These are phyloP conservation scores for Scaptomyza parva DNA, from an alignment of 2,888 invertebrate genomes.

Conservation along the genomic window DNA sequence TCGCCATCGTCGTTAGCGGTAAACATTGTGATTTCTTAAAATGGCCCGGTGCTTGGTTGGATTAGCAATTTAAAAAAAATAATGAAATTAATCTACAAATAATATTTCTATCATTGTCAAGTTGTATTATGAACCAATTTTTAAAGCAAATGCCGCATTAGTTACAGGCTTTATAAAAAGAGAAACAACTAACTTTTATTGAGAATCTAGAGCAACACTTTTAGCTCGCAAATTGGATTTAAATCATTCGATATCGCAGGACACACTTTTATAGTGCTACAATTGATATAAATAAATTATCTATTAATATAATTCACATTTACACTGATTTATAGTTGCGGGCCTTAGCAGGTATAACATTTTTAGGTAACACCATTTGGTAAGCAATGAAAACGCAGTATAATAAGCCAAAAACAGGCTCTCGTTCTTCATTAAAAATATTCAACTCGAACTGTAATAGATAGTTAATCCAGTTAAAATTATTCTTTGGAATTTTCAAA, in stretches of 20 bases:
- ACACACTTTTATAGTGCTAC: constrained; percentile 35
- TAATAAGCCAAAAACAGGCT: too few relatives aligned
- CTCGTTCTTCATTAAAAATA: too few relatives aligned
- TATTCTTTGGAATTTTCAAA: too few relatives aligned
- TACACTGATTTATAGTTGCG: neutral
- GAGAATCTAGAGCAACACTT: constrained; percentile 1
- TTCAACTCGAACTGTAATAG: too few relatives aligned
- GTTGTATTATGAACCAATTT: constrained; percentile 44
- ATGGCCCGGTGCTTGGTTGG: constrained; percentile 46
- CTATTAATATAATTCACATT: constrained; percentile 1
- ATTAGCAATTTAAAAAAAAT: constrained; percentile 43
- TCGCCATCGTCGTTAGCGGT: constrained; percentile 28
- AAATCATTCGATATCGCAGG: constrained; percentile 29
- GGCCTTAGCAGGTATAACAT: too few relatives aligned
- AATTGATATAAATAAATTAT: constrained; percentile 46
- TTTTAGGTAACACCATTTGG: too few relatives aligned
- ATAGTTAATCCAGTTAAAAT: too few relatives aligned
- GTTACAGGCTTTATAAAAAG: constrained; percentile 25
- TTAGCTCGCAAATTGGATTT: constrained; percentile 28
- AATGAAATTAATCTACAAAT: constrained; percentile 10
- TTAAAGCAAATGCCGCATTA: constrained; percentile 24
- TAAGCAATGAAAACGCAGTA: too few relatives aligned
- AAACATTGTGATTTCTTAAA: constrained; percentile 64
- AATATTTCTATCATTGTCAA: constrained; percentile 33
- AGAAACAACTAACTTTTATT: neutral